phyloP scores from a whole-genome alignment of 1,140 invertebrate species.

The Heterodera schachtii region DNA sequence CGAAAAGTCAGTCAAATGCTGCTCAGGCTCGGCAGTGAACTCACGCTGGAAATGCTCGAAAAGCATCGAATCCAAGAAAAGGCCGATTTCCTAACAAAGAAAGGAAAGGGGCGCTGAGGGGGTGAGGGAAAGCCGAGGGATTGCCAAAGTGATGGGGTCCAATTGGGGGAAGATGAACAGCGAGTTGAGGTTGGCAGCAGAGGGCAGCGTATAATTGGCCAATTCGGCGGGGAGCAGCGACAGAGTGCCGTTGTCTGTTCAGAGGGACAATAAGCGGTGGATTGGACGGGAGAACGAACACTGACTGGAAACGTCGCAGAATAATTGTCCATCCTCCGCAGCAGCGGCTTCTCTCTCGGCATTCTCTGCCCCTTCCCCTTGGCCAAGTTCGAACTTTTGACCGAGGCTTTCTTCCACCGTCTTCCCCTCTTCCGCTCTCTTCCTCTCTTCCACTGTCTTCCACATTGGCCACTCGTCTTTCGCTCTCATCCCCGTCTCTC shows the following conservation, averaged over 20 bases:
- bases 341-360: not conserved
- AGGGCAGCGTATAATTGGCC: conserved; percentile 63
- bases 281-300: not conserved
- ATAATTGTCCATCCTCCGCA: not conserved
- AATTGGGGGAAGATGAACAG: conserved; percentile 65
- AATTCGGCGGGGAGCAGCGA: not conserved
- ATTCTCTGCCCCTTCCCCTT: not conserved
- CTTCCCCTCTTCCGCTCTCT: not conserved
- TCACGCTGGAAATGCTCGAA: conserved; percentile 63
- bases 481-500: too few relatives aligned
- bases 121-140: conserved; percentile 18
- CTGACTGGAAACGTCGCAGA: conserved; percentile 17
- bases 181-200: conserved; percentile 60
- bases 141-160: conserved; percentile 65
- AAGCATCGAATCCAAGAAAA: conserved; percentile 62
- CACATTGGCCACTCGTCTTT: too few relatives aligned
- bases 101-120: not conserved
- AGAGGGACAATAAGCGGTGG: not conserved
- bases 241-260: conserved; percentile 3
- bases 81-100: conserved; percentile 32
- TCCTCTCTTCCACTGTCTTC: too few relatives aligned
- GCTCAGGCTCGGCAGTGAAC: conserved; percentile 57
- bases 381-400: too few relatives aligned
- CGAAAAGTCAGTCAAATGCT: conserved; percentile 63
- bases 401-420: not conserved